phyloP scores from a whole-genome alignment of 2,797 vertebrate species.

The Semotilus atromaculatus region DNA sequence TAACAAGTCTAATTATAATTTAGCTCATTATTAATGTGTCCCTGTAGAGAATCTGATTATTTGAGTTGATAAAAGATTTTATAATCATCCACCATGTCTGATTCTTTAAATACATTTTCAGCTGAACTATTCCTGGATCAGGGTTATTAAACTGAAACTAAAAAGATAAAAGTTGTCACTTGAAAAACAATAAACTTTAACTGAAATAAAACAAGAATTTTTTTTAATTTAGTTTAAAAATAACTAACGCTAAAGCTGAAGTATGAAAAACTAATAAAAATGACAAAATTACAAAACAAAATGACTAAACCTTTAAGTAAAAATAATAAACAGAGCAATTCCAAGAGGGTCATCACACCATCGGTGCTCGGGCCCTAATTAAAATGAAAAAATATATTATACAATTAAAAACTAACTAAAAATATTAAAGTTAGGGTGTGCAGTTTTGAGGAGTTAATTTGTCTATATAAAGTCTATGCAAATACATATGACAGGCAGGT shows the following conservation, averaged over 20 bases:
- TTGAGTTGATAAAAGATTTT: constrained; percentile 41
- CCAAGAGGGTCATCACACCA: too few relatives aligned
- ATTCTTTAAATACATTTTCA: constrained; percentile 10
- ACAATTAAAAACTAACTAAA: background rate
- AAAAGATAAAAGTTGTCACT: background rate
- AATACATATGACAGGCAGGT: too few relatives aligned
- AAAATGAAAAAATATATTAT: background rate
- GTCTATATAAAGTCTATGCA: too few relatives aligned
- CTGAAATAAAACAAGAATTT: background rate
- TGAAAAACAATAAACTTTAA: background rate
- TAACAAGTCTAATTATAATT: constrained; percentile 53
- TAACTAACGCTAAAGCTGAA: background rate
- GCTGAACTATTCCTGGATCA: background rate
- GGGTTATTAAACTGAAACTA: constrained; percentile 2
- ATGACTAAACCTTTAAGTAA: background rate
- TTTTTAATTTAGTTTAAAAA: too few relatives aligned
- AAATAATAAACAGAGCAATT: too few relatives aligned
- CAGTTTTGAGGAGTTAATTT: background rate
- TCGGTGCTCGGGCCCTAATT: too few relatives aligned
- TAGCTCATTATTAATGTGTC: constrained; percentile 50
- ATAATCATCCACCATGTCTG: background rate
- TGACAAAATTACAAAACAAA: background rate
- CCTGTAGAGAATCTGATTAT: constrained; percentile 4
- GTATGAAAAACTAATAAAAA: background rate
- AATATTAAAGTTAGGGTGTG: background rate